Evolutionary conservation across 2,113 vertebrate species (phyloP), one percentile per base, ranked within the genome.

Genomic region (Lasiurus cinereus): DNA sequence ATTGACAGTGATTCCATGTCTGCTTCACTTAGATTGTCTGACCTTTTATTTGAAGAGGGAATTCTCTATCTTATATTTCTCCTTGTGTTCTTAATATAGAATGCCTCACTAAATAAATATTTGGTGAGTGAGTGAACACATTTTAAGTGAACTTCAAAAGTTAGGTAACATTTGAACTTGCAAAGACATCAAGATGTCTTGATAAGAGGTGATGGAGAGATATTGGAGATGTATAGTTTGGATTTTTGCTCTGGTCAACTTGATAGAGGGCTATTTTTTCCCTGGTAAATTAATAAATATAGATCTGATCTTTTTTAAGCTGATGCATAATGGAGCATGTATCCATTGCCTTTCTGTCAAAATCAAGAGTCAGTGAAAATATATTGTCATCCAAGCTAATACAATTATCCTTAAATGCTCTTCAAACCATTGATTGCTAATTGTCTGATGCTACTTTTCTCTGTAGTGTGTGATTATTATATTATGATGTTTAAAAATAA

Each of bases 331-430:
- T 43, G 84, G 21, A 80, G 1, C 13, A 93, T 79, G 9, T 64
- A 67, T 7, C 9, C 12, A n/a, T 69, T 76, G 16, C 4, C n/a
- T 93, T 92, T 24, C 8, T 83, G 2, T 94, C 21, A 52, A 62
- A 84, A 84, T 85, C 14, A 82, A 79, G n/a, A 77, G 3, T 77
- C n/a, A 76, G 14, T 72, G 43, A 88, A 91, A 93, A 27, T 36
- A 85, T 87, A 88, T n/a, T 84, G 3, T 93, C 13, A 50, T 77
- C 11, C 15, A 84, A 86, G 50, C 8, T 91, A 70, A 76, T 54
- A 87, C 13, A 77, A 91, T 62, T 54, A 73, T 78, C 7, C 48
- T 66, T 70, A 90, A 36, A 66, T 88, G 83, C 59, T 78, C 50
- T 39, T 90, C 10, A 92, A 70, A 7, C 7, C 29, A 64, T 56